Evolutionary conservation across 1,140 invertebrate species (phyloP).

Genomic region (Hyphantria cunea): DNA sequence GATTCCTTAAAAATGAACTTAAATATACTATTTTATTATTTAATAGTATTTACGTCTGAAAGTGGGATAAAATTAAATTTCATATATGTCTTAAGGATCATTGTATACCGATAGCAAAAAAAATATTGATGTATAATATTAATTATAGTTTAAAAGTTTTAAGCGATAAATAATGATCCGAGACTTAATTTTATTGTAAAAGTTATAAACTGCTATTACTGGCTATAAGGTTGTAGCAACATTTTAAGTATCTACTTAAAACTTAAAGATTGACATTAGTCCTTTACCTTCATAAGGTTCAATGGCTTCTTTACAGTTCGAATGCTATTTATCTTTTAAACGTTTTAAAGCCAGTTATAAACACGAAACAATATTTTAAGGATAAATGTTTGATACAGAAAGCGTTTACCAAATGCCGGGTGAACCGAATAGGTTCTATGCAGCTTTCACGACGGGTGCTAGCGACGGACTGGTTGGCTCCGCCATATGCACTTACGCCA

Average conservation of each 20-base stretch:
- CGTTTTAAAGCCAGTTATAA: not conserved
- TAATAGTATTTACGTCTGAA: no score
- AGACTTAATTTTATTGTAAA: not conserved
- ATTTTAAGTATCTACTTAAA: slow-evolving; percentile 2
- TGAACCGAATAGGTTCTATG: slow-evolving; percentile 92
- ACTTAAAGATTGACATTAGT: not conserved
- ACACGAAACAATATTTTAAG: slow-evolving; percentile 1
- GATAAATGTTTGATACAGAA: slow-evolving; percentile 82
- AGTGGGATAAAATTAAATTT: no score
- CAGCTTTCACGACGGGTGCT: slow-evolving; percentile 93
- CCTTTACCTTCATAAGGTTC: not conserved
- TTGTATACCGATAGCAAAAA: no score
- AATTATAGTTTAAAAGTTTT: no score
- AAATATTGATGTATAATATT: no score
- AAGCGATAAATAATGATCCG: no score
- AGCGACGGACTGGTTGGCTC: slow-evolving; percentile 94
- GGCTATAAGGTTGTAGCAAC: not conserved
- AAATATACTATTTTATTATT: no score
- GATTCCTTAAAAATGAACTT: no score
- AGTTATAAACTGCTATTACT: not conserved
- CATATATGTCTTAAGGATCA: no score
- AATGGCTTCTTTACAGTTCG: slow-evolving; percentile 1
- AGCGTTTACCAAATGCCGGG: slow-evolving; percentile 92
- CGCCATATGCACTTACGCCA: slow-evolving; percentile 93
- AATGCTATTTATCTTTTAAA: not conserved